Evolutionary conservation across 2,888 invertebrate genomes (phyloP).

Genomic region (Cinara cedri): DNA sequence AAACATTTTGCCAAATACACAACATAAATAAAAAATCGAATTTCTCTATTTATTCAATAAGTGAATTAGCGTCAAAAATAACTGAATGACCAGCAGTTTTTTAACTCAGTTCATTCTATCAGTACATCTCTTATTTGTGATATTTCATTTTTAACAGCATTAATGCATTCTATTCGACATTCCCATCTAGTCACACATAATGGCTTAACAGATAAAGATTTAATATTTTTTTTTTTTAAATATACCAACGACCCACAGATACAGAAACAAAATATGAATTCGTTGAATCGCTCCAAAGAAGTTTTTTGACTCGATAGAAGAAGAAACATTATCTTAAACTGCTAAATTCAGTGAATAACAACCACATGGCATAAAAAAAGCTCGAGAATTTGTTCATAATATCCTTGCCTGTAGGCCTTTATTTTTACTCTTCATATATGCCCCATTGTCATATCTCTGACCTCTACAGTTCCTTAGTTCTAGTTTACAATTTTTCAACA

Average conservation of each 20-base stretch:
- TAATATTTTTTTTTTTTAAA: neutral
- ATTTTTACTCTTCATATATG: neutral
- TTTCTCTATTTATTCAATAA: neutral
- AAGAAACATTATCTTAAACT: too few species aligned
- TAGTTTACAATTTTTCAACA: slow-evolving; percentile 20
- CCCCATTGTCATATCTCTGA: slow-evolving; percentile 2
- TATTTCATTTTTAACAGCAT: slow-evolving; percentile 13
- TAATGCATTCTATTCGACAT: neutral
- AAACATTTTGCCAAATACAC: neutral
- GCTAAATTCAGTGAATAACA: too few species aligned
- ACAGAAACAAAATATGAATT: neutral
- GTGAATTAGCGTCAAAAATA: neutral
- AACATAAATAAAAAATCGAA: neutral
- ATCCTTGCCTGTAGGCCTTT: neutral
- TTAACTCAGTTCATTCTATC: slow-evolving; percentile 1
- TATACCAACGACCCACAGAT: neutral
- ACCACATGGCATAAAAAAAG: too few species aligned
- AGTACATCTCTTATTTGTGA: slow-evolving; percentile 7
- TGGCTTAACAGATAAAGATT: neutral
- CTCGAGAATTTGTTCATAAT: too few species aligned
- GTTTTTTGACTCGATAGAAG: neutral
- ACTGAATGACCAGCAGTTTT: slow-evolving; percentile 3
- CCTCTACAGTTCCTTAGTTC: slow-evolving; percentile 4
- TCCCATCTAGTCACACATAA: neutral
- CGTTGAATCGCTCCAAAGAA: neutral